Evolutionary conservation across 2,888 invertebrate genomes (phyloP), one percentile per base, ranked within the genome.

Genomic region (Salpingus planirostris): DNA sequence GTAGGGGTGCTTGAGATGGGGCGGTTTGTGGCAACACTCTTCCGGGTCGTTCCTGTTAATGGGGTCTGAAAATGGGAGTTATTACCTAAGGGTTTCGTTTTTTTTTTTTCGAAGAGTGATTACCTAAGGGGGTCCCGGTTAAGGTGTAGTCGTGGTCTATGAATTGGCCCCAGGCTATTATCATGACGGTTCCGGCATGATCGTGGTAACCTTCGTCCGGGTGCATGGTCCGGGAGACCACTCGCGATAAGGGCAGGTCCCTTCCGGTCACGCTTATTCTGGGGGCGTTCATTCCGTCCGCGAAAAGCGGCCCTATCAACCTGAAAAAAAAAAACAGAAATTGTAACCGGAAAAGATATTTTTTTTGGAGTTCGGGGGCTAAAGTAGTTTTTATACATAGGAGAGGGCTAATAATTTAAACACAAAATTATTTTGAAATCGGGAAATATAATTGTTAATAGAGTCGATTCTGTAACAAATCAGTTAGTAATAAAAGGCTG

Each of bases 151-250:
- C 91, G 69, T 92, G 91, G 66, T 91, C 91, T 79, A 91, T 88
- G 66, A 91, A 90, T 66, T 91, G 91, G 50, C 91, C 91, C 91
- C 91, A 92, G 33, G 90, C 89, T 49, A 87, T 85, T 35, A 91
- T 80, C 84, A 91, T 87, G 50, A 90, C 88, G 15, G 91, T 91
- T 29, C 90, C 89, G 14, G 90, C 90, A 65, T 90, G 90, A 65
- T 92, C 91, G 60, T 91, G 90, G 70, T 79, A 90, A 22, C 90
- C 90, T 47, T 90, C 88, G 55, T 92, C 91, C 21, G 89, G 86
- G 64, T 92, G 92, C 78, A 91, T 85, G 21, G 87, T 88, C 29
- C 89, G 76, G 11, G 91, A 91, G 11, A 91, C 89, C 24, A 90
- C 73, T 24, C 91, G 76, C 0, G 91, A 81, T 36, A 80, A 70